These are phyloP conservation scores for Sorex araneus DNA, from an alignment of 2,113 vertebrate genomes.

Conservation along the genomic window DNA sequence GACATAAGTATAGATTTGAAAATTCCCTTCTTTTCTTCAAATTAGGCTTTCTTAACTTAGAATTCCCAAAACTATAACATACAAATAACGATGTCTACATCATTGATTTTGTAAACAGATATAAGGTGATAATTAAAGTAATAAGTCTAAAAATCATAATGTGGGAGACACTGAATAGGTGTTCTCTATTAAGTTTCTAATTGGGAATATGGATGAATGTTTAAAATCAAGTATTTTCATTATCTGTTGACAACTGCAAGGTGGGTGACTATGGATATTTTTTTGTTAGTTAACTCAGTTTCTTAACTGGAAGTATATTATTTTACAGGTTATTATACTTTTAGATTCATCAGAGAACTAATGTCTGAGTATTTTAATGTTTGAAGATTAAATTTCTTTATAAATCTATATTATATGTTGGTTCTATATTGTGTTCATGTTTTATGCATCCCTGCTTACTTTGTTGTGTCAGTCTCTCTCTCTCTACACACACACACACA, in stretches of 20 bases:
- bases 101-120: neutral
- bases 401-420: neutral
- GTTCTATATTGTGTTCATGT: too few relatives aligned
- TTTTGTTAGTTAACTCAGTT: neutral
- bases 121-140: neutral
- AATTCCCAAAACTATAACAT: neutral
- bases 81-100: neutral
- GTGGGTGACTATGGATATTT: neutral
- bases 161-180: neutral
- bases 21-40: neutral
- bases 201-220: neutral
- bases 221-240: neutral
- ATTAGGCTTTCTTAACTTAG: neutral
- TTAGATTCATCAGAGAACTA: slow-evolving; percentile 7
- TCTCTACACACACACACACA: too few relatives aligned
- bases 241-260: neutral
- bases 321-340: neutral
- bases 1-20: neutral
- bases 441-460: too few relatives aligned
- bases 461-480: too few relatives aligned
- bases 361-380: neutral
- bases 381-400: neutral
- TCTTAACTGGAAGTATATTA: neutral
- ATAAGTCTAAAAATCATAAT: neutral
- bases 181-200: neutral